A percentile compares a stretch with the other conserved stretches of the same genome.
phyloP scores from a whole-genome alignment of 2,888 invertebrate genomes.

The Coelinius sp. region DNA sequence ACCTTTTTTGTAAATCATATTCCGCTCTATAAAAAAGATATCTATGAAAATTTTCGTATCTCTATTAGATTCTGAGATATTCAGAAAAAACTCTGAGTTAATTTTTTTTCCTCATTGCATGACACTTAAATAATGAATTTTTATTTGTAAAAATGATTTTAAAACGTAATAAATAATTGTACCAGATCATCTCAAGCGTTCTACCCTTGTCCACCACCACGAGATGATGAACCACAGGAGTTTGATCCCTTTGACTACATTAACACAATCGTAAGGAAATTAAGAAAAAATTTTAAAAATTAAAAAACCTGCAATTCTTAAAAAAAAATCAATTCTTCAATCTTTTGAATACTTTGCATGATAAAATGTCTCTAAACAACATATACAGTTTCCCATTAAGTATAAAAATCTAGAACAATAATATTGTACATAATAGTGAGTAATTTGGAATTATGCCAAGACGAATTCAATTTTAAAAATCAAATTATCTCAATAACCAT shows the following conservation, averaged over 20 bases:
- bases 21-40: too few species aligned
- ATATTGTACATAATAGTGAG: background rate
- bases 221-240: slow-evolving; percentile 71
- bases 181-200: slow-evolving; percentile 71
- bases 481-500: too few species aligned
- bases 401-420: background rate
- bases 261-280: slow-evolving; percentile 68
- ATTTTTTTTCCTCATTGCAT: slow-evolving; percentile 9
- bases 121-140: too few species aligned
- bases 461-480: too few species aligned
- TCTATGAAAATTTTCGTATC: too few species aligned
- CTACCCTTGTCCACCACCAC: slow-evolving; percentile 74
- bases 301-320: too few species aligned
- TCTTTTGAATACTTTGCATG: background rate
- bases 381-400: background rate
- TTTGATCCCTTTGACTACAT: slow-evolving; percentile 71
- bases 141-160: too few species aligned
- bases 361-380: background rate
- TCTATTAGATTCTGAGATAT: too few species aligned
- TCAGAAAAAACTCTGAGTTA: slow-evolving; percentile 11
- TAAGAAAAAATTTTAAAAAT: too few species aligned
- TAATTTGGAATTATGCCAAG: background rate
- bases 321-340: background rate
- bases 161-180: slow-evolving; percentile 28
- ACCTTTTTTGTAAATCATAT: too few species aligned